Conservation (phyloP, 2,797 vertebrate genomes). For the Balearica regulorum region DNA sequence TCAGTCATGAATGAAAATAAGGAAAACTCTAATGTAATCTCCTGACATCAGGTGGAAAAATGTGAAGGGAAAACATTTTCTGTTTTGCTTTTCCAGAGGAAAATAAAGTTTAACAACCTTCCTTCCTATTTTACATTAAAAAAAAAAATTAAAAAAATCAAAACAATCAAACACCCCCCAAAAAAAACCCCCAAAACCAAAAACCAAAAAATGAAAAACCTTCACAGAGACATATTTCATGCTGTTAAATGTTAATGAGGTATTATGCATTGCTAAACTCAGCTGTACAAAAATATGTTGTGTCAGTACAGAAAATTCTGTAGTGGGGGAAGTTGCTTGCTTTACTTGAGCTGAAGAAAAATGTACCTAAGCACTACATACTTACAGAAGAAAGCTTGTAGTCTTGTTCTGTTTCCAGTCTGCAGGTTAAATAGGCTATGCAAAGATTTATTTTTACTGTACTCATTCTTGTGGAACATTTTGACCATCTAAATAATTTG, state of each 20-base stretch:
- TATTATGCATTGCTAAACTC: conserved; percentile 21
- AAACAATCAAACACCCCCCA: too few relatives aligned
- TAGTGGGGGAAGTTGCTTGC: neutral
- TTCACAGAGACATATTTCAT: neutral
- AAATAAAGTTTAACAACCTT: conserved; percentile 40
- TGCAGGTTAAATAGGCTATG: neutral
- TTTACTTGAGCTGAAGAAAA: neutral
- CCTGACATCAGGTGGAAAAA: conserved; percentile 61
- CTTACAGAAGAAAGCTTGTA: neutral
- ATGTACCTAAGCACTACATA: neutral
- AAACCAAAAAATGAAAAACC: neutral
- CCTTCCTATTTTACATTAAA: neutral
- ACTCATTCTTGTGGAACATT: neutral
- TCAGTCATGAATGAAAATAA: conserved; percentile 66
- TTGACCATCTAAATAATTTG: neutral
- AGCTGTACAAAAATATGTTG: conserved; percentile 17
- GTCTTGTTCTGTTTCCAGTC: neutral
- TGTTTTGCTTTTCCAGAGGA: conserved; percentile 36
- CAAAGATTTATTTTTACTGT: neutral
- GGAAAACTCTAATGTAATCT: conserved; percentile 52
- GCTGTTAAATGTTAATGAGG: neutral
- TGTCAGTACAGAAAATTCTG: conserved; percentile 2
- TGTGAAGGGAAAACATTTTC: conserved; percentile 31
- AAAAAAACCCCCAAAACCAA: neutral
- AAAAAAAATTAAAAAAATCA: neutral